These are phyloP conservation scores for Littorina saxatilis DNA, from an alignment of 1,140 invertebrate species.

Conservation along the genomic window DNA sequence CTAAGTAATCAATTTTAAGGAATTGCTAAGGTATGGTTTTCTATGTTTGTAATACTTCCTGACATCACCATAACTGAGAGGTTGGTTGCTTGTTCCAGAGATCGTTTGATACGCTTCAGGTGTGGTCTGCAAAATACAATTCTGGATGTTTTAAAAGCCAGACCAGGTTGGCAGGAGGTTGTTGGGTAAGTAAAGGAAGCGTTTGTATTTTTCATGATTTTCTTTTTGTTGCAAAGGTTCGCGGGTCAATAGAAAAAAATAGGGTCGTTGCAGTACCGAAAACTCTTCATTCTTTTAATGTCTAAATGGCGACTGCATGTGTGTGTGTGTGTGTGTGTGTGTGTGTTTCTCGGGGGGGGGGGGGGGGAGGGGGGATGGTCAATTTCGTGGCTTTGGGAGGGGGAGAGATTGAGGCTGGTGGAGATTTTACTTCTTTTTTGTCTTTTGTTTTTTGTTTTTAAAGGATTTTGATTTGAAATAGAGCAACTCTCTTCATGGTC, in stretches of 20 bases:
- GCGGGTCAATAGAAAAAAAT: too few species aligned
- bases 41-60: neutral
- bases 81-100: conserved; percentile 41
- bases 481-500: conserved; percentile 32
- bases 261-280: too few species aligned
- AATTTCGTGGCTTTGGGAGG: neutral
- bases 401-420: neutral
- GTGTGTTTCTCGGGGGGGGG: conserved; percentile 72
- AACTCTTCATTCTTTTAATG: too few species aligned
- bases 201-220: neutral
- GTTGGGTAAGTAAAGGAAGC: conserved; percentile 45
- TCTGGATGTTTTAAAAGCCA: conserved; percentile 66
- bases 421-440: neutral
- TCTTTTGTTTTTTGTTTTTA: conserved; percentile 2
- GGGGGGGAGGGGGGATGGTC: neutral
- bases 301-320: neutral
- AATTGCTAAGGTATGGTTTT: neutral
- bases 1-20: too few species aligned
- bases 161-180: conserved; percentile 70
- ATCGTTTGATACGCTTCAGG: conserved; percentile 63
- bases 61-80: too few species aligned
- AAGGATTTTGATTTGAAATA: neutral
- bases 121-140: conserved; percentile 70
- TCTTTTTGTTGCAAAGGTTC: too few species aligned
- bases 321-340: conserved; percentile 7